Base-by-base conservation (phyloP, 2,113 vertebrate species). In the Porphyrio hochstetteri region DNA sequence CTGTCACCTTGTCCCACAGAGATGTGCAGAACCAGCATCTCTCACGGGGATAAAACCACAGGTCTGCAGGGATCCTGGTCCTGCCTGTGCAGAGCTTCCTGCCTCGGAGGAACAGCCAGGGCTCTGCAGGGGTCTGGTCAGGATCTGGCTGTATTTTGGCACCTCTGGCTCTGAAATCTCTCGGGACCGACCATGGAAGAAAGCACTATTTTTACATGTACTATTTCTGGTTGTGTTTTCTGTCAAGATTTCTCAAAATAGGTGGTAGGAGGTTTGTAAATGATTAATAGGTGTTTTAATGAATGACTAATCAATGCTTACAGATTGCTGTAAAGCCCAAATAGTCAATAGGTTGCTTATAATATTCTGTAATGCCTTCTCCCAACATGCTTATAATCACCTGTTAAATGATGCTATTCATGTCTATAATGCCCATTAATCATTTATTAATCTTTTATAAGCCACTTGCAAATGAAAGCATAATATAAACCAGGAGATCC, bases 401-500 rank as follows among this genome's bases (percentile, higher is more conserved):
- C 77, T 93, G 72, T 53, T 88, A 75, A 92, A 87, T 96, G 76
- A 92, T 89, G 91, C 86, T 88, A 36, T 90, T 89, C 57, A 3
- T 94, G 92, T 88, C 65, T 93, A 69, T 85, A 89, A 86, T 55
- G 81, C 90, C 90, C 79, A 89, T 95, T 95, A 96, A 96, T 96
- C 88, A 93, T 79, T 92, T 93, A 96, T 96, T 97, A 97, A 96
- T 94, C 93, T 93, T 88, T 92, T 89, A 86, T 88, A 96, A 96
- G 86, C 95, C 90, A 90, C 83, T 97, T 92, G 88, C 80, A 91
- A 92, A 96, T 44, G 69, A 86, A 95, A 92, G 77, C 50, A 6
- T 33, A 68, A 93, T 36, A 50, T 15, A 90, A 96, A 96, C 72
- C 1, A 0, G 40, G 74, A 94, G 86, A 81, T 86, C 61, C 53